These are phyloP conservation scores for Grantiella picta DNA, from an alignment of 2,113 vertebrate species.

Conservation along the genomic window DNA sequence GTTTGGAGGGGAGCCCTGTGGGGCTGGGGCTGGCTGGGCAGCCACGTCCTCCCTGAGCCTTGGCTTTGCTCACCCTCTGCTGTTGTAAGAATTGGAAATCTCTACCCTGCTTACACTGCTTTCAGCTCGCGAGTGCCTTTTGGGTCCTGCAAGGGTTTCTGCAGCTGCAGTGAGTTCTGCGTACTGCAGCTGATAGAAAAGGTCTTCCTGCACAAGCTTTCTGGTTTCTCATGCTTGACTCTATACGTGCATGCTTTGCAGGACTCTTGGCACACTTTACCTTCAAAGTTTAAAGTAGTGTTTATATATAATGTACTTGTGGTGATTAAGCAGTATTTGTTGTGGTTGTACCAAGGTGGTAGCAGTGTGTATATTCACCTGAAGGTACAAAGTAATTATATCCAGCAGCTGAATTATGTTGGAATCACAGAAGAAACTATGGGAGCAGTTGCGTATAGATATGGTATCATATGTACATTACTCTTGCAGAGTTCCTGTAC, in stretches of 20 bases:
- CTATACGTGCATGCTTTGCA: not conserved
- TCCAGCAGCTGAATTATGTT: not conserved
- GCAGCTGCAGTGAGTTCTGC: not conserved
- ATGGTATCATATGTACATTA: fast-evolving
- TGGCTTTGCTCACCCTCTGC: not conserved
- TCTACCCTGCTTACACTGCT: not conserved
- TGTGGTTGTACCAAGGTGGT: not conserved
- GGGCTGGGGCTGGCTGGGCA: not conserved
- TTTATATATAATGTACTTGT: not conserved
- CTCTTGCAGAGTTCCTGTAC: not conserved
- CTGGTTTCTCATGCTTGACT: not conserved
- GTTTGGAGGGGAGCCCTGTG: fast-evolving
- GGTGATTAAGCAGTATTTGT: not conserved
- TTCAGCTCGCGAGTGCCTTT: fast-evolving
- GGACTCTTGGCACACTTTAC: not conserved
- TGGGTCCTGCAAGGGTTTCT: not conserved
- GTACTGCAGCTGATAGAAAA: not conserved
- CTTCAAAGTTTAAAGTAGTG: not conserved
- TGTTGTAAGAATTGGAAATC: not conserved
- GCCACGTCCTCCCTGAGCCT: fast-evolving
- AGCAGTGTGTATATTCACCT: fast-evolving
- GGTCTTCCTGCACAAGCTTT: not conserved
- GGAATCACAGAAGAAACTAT: not conserved
- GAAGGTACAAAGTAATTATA: not conserved
- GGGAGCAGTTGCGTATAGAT: not conserved